A percentile compares a stretch with the other conserved stretches of the same genome.
Evolutionary conservation across 2,888 invertebrate species (phyloP).

Genomic region (Polydesmus complanatus): DNA sequence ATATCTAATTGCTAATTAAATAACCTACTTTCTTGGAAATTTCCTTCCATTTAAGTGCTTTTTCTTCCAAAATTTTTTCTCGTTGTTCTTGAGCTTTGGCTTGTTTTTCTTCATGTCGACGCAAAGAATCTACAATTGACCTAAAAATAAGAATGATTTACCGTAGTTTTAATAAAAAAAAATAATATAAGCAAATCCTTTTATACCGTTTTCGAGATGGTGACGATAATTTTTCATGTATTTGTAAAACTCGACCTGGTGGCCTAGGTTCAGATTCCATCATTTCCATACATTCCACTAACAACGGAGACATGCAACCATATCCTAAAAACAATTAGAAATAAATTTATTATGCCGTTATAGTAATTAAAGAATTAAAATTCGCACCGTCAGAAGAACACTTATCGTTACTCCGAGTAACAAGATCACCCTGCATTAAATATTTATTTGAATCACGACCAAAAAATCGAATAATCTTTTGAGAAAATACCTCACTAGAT

Average conservation of each 20-base stretch:
- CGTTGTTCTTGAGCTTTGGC: constrained; percentile 79
- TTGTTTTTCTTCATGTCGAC: constrained; percentile 74
- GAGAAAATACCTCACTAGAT: too few species aligned
- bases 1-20: too few species aligned
- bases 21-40: constrained; percentile 61
- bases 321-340: background rate
- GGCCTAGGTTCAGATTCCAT: constrained; percentile 51
- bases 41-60: constrained; percentile 69
- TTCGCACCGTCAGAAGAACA: too few species aligned
- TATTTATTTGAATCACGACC: background rate
- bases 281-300: constrained; percentile 66
- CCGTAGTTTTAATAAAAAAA: constrained; percentile 5
- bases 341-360: too few species aligned
- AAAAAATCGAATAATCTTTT: too few species aligned
- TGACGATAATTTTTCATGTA: constrained; percentile 86
- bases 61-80: constrained; percentile 63
- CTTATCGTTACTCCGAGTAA: too few species aligned
- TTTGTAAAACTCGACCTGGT: constrained; percentile 78
- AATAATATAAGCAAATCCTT: constrained; percentile 30
- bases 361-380: too few species aligned
- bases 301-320: constrained; percentile 38
- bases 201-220: constrained; percentile 66
- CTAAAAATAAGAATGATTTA: constrained; percentile 22
- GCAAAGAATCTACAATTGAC: constrained; percentile 44
- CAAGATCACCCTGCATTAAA: background rate